Evolutionary conservation across 2,797 vertebrate species (phyloP), one percentile per base, ranked within the genome.

Genomic region (Oceanodroma leucorhoa): DNA sequence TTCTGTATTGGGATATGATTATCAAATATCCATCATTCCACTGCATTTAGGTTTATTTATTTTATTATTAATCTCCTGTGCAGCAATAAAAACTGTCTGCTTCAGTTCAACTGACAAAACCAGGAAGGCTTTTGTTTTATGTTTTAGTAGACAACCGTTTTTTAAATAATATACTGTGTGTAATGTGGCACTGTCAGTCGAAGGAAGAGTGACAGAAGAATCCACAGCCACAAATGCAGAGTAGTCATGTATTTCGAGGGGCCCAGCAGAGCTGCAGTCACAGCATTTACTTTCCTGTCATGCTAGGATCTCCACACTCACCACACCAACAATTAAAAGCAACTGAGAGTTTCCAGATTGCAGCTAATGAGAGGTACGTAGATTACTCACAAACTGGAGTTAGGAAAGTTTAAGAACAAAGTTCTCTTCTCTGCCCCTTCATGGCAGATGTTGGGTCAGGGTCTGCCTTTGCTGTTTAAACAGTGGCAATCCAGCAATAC

Each of bases 51-150:
- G 30, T 64, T 83, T 77, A 10, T 55, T 70, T 64, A 76, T n/a
- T 22, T 76, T 50, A 30, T 48, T 78, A 85, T 62, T 66, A 18
- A 57, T 86, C 26, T 71, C 61, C n/a, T 19, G 5, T 65, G n/a
- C 26, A 69, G n/a, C 24, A 92, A 48, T 43, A 75, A 86, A 87
- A 67, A 10, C 41, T 46, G 45, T 30, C 18, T 73, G 26, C 54
- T 94, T 78, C 66, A 69, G 36, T 91, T 91, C 73, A 82, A 64
- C 72, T 93, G 87, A 86, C 57, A 89, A 95, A 81, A 89, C 32
- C 66, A 83, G 82, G 58, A 92, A 92, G 50, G 23, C 29, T 86
- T 93, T 88, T 85, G 69, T 46, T 95, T 87, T 79, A 80, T 51
- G 65, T 78, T 96, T 92, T 66, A 95, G 21, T 34, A 96, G 64